Evolutionary conservation across 2,797 vertebrate species (phyloP).

Genomic region (Amblyopsis hoosieri): DNA sequence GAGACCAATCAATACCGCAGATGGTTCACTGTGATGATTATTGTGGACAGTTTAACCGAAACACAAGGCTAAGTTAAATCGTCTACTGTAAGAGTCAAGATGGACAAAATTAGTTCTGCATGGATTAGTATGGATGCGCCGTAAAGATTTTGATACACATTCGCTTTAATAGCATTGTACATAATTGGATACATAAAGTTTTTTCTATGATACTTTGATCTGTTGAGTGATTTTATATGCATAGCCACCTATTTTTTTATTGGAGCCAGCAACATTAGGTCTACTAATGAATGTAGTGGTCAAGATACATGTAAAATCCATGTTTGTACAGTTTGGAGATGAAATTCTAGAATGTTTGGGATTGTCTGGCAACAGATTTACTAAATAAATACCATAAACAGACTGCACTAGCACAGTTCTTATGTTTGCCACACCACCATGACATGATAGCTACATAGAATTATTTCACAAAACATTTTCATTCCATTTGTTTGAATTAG

Average conservation of each 20-base stretch:
- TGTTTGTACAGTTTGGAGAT: too few relatives aligned
- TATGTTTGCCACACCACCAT: neutral
- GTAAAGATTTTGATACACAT: slow-evolving; percentile 17
- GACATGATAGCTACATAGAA: too few relatives aligned
- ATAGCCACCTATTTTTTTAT: slow-evolving; percentile 49
- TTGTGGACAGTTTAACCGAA: neutral
- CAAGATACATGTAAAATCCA: too few relatives aligned
- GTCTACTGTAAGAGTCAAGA: neutral
- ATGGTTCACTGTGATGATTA: neutral
- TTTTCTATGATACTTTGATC: slow-evolving; percentile 41
- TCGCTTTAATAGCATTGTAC: slow-evolving; percentile 26
- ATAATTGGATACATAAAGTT: slow-evolving; percentile 26
- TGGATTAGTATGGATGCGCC: slow-evolving; percentile 29
- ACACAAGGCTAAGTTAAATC: neutral
- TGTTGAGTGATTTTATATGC: slow-evolving; percentile 45
- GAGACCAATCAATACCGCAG: neutral
- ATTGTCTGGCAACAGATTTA: neutral
- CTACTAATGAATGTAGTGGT: slow-evolving; percentile 22
- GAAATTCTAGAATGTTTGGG: neutral
- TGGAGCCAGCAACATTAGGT: slow-evolving; percentile 17
- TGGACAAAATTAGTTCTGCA: slow-evolving; percentile 14
- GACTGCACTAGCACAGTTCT: neutral
- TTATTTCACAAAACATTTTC: too few relatives aligned
- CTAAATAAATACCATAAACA: neutral
- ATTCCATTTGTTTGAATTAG: neutral